These are phyloP conservation scores for Phacellophora camtschatica DNA, from an alignment of 30 jellyfish, hydroid and myxozoan genomes.

Conservation along the genomic window DNA sequence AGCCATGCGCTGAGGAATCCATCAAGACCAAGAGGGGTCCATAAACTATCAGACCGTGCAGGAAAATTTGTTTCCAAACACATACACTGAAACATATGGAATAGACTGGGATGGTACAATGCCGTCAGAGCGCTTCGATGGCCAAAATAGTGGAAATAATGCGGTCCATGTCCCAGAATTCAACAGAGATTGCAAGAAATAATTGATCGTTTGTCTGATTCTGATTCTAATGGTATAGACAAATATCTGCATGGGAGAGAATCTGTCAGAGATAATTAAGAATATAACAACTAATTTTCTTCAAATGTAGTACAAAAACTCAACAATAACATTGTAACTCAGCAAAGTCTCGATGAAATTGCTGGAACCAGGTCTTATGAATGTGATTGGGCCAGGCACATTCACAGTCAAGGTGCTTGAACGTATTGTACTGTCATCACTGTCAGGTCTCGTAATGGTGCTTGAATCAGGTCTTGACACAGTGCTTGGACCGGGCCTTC, in stretches of 20 bases:
- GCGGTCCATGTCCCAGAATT: slow-evolving; percentile 14
- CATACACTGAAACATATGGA: slow-evolving; percentile 15
- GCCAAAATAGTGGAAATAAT: background rate
- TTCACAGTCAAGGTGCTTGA: too few relatives aligned
- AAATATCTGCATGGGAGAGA: background rate
- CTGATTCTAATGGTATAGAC: background rate
- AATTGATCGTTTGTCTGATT: background rate
- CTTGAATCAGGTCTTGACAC: too few relatives aligned
- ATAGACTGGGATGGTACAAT: slow-evolving; percentile 39
- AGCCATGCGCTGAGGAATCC: slow-evolving; percentile 19
- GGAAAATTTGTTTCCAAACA: background rate
- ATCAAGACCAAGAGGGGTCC: background rate
- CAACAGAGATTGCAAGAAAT: background rate
- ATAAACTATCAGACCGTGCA: background rate
- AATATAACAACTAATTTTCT: background rate
- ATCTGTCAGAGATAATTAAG: background rate
- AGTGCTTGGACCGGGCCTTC: too few relatives aligned
- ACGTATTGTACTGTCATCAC: too few relatives aligned
- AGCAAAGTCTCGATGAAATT: too few relatives aligned
- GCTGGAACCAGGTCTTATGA: too few relatives aligned
- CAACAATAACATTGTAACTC: too few relatives aligned
- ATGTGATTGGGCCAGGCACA: too few relatives aligned
- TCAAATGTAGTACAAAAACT: too few relatives aligned
- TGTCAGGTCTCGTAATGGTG: too few relatives aligned
- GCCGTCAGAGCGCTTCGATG: background rate